Base-by-base conservation (phyloP, 2,888 invertebrate genomes). In the Caenorhabditis parvicauda region DNA sequence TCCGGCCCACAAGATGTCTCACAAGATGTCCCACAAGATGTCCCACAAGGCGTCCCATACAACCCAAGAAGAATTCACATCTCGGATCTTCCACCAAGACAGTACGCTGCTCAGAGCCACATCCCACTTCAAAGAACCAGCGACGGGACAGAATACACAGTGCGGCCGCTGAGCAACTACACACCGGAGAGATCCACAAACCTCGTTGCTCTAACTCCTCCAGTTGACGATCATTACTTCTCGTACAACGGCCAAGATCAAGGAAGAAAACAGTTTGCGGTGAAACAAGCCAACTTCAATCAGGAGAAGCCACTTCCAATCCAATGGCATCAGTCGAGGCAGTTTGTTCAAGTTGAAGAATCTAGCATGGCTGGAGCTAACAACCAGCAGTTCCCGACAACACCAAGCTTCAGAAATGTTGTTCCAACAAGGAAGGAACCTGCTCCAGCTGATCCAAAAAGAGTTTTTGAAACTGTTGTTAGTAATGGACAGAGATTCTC, bases 151-250 rank as follows among this genome's bases (percentile, higher is more conserved):
- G 32, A 24, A 27, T 62, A 62, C 44, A 19, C 35, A 12, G 56
- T 59, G 44, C 49, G 48, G 4, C 58, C 54, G 22, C 59, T 69
- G n/a, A 57, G 61, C 7, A 28, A 19, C 12, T 69, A 64, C 25
- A 41, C 59, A 1, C 63, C 63, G 17, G 63, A 59, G 27, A 58
- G 53, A 3, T 50, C 49, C 7, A 65, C 60, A 25, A 69, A 65
- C 44, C 39, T 66, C 14, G 65, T 59, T 19, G 69, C 64, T 2
- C 42, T 69, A 12, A 64, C 65, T 3, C 69, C 69, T 14, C 69
- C 69, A 22, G 69, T 69, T 6, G 63, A 69, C 50, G 65, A 65
- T 14, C 65, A 65, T 4, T 69, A 69, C 41, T 69, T 69, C 49
- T 61, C 65, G 4, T 69, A 69, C 45, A 69, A 69, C 35, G 60